Evolutionary conservation across 2,797 vertebrate genomes (phyloP).

Genomic region (Lutjanus campechanus): DNA sequence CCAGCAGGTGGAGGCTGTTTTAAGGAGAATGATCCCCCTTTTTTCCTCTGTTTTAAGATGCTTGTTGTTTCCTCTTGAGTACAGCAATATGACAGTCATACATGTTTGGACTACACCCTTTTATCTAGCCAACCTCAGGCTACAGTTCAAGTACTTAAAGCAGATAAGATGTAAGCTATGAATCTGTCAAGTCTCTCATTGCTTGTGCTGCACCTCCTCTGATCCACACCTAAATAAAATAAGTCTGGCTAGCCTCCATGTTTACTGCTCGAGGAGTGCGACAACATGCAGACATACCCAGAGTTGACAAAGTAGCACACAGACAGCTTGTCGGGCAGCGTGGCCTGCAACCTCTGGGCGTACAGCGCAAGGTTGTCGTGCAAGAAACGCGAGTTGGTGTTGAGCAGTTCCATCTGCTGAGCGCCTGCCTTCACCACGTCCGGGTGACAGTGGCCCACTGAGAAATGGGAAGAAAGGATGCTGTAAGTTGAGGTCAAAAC

Average conservation of each 20-base stretch:
- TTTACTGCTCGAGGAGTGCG: neutral
- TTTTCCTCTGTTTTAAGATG: neutral
- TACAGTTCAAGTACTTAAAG: neutral
- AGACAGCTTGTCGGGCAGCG: conserved; percentile 91
- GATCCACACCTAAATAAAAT: conserved; percentile 4
- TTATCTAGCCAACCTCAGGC: neutral
- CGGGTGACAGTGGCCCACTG: conserved; percentile 96
- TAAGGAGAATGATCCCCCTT: neutral
- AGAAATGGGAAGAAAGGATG: neutral
- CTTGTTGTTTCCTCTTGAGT: neutral
- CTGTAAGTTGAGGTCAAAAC: conserved; percentile 23
- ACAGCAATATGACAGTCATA: neutral
- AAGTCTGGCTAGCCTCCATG: neutral
- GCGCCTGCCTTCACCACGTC: conserved; percentile 91
- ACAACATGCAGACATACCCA: conserved; percentile 86
- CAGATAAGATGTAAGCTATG: neutral
- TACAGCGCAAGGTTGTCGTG: conserved; percentile 96
- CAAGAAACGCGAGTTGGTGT: conserved; percentile 96
- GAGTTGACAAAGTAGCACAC: conserved; percentile 99
- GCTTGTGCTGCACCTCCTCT: neutral
- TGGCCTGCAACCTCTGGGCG: conserved; percentile 91
- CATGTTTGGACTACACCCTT: neutral
- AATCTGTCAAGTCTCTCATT: neutral
- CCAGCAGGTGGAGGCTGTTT: neutral
- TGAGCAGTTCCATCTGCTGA: conserved; percentile 94